Conservation (phyloP, 2,888 invertebrate genomes). For the Diaphora mendica region DNA sequence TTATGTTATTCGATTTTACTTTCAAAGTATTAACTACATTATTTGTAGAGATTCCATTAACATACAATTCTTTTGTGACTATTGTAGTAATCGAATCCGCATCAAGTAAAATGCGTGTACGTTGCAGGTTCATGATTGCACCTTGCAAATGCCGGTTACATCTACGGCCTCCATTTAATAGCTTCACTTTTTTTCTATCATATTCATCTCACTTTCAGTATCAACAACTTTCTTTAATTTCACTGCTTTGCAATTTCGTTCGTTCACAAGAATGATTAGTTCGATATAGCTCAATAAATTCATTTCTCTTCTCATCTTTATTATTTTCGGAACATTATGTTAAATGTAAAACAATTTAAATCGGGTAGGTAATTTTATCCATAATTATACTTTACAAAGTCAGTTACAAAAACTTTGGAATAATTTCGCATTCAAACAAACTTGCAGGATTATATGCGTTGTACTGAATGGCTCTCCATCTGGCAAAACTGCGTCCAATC, state of each 20-base stretch:
- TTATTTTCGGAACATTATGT: not conserved
- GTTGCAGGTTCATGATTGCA: constrained; percentile 32
- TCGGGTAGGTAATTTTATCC: not conserved
- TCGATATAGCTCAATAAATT: constrained; percentile 11
- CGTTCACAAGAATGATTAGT: constrained; percentile 16
- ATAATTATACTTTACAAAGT: not conserved
- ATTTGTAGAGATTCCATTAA: constrained; percentile 12
- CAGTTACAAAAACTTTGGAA: constrained; percentile 25
- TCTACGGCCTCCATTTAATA: constrained; percentile 47
- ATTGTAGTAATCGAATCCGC: constrained; percentile 51
- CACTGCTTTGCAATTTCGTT: constrained; percentile 32
- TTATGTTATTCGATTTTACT: constrained; percentile 5
- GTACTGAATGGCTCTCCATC: constrained; percentile 53
- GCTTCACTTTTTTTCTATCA: constrained; percentile 52
- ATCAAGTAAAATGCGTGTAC: constrained; percentile 50
- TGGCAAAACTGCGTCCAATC: constrained; percentile 68
- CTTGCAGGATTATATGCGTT: constrained; percentile 30
- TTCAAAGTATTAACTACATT: not conserved
- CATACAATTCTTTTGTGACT: constrained; percentile 7
- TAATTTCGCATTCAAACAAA: constrained; percentile 47
- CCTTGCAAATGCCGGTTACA: constrained; percentile 45
- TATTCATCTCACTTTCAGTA: constrained; percentile 59
- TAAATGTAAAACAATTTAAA: not conserved
- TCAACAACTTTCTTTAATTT: constrained; percentile 56
- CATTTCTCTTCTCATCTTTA: constrained; percentile 9